Evolutionary conservation across 1,140 invertebrate species (phyloP), one percentile per base, ranked within the genome.

Genomic region (Atta texana): DNA sequence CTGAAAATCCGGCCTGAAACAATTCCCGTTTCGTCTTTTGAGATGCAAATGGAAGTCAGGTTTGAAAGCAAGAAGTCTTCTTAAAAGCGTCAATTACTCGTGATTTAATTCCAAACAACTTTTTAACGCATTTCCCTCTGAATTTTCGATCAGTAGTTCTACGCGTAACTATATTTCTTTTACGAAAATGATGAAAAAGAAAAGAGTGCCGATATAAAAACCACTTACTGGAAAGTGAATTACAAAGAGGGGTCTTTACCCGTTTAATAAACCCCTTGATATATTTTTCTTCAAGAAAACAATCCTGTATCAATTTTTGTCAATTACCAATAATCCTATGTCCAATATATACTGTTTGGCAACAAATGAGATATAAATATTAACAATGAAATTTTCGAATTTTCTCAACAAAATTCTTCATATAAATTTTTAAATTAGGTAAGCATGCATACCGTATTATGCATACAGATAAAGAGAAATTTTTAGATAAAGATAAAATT

Each of bases 81-180:
- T 61, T 51, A 59, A 44, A 72, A 12, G 53, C 53, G 6, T 44
- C 53, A 82, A 59, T 72, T 82, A 82, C 12, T 82, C 53, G 39
- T 82, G 80, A 82, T 82, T 74, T 61, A 72, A 82, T 82, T 59
- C 24, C 16, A 8, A 6, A 18, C 28, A 28, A 39, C 24, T 59
- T 28, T 14, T 55, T 34, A 53, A 80, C 21, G 18, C 66, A 44
- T 72, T 28, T 44, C 24, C 1, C 8, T 31, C 10, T 18, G 8
- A 59, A 21, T 21, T 57, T n/a, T 49, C 3, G 18, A 53, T 76
- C 39, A 28, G 16, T 31, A 34, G 2, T 44, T 28, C 24, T n/a
- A 21, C 4, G 8, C 1, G 39, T 44, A 44, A 44, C 49, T 51
- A 51, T 49, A 49, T 10, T n/a, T 44, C 7, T 34, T 21, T 49